phyloP scores from a whole-genome alignment of 2,797 vertebrate species.

The Alca torda region DNA sequence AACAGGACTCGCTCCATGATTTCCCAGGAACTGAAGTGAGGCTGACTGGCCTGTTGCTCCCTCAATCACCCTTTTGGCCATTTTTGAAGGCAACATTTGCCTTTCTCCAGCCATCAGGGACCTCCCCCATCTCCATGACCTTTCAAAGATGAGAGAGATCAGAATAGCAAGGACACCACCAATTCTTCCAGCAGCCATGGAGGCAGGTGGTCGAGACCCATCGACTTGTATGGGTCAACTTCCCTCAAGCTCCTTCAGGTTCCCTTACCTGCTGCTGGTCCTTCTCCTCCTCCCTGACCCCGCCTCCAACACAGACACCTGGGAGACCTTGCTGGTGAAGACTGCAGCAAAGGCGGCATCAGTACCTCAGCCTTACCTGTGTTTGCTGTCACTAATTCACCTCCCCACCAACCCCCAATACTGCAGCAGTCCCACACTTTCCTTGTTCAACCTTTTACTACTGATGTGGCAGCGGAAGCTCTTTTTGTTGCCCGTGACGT shows the following conservation, averaged over 20 bases:
- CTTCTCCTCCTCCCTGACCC: background rate
- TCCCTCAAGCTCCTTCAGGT: background rate
- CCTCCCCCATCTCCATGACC: background rate
- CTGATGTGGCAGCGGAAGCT: background rate
- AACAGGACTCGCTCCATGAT: background rate
- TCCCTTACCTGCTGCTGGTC: background rate
- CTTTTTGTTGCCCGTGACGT: background rate
- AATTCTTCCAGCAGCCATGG: background rate
- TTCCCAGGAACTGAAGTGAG: background rate
- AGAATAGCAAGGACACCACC: background rate
- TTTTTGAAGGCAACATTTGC: background rate
- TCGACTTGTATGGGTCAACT: rapidly evolving
- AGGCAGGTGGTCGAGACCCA: background rate
- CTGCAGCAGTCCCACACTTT: background rate
- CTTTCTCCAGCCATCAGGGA: background rate
- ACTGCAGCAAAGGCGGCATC: background rate
- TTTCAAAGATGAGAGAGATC: background rate
- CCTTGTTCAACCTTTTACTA: background rate
- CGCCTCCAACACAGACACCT: background rate
- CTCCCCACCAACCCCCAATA: background rate
- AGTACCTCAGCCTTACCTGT: background rate
- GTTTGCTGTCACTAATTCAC: background rate
- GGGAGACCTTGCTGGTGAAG: background rate
- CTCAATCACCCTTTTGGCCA: background rate
- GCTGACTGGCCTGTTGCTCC: background rate